Base-by-base conservation (phyloP, 2,797 vertebrate species). In the Xyrichtys novacula region DNA sequence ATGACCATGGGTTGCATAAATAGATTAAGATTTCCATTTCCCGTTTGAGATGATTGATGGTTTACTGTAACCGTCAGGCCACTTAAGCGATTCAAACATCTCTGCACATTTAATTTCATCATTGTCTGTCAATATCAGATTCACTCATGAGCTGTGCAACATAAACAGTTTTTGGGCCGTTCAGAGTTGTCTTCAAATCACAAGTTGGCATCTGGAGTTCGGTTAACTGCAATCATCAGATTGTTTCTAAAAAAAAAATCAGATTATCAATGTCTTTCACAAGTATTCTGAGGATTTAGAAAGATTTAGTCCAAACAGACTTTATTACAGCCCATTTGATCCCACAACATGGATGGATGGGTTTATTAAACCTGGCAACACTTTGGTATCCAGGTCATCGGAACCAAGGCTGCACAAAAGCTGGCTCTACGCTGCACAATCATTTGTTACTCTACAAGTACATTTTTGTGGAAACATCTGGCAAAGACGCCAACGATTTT, bases 401-500 rank as follows among this genome's bases (percentile, higher is more conserved):
- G 72, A 84, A 76, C 78, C 71, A 74, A 76, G 74, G 84, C 78
- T 81, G 78, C 78, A 83, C 64, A 70, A 86, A 80, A 75, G 68
- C 79, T 90, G 86, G 85, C 89, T 80, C 74, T 71, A 81, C 75
- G 61, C 78, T 29, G 69, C 65, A 70, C 85, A 80, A 89, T 86
- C 88, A 86, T 89, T 86, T 90, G 58, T 91, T 86, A 84, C 84
- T 92, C 86, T 85, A 85, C 81, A 85, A 88, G 82, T 81, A 85
- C 82, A 90, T 90, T 89, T 88, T 88, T 91, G 88, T 82, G 89
- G 88, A 77, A 61, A 81, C 40, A 9, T 84, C 77, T 93, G 91
- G 90, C 88, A 85, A 65, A 60, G 64, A 53, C 3, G 57, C 73
- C 52, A 66, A 46, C 42, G 4, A 19, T 54, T 85, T 53, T 6